Evolutionary conservation across 2,888 invertebrate genomes (phyloP), one percentile per base, ranked within the genome.

Genomic region (Rhingia campestris): DNA sequence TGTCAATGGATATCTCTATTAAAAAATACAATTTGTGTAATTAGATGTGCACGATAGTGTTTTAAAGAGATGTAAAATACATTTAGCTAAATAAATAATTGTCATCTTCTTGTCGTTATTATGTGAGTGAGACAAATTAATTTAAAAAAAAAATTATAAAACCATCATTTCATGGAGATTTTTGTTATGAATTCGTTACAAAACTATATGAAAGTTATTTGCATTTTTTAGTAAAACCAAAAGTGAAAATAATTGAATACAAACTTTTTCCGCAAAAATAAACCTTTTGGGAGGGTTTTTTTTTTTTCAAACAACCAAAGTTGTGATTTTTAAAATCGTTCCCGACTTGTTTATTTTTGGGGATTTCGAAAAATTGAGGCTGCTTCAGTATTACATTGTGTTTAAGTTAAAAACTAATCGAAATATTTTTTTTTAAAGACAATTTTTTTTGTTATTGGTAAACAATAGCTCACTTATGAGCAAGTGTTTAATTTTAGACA

Each of bases 351-450:
- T 22, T 22, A 22, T 22, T 22, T 22, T 22, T 22, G 22, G 22
- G 22, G 12, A 59, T 33, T 39, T 33, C 33, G 9, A 61, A 47
- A 67, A 59, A 45, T 82, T 77, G 82, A 82, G 82, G 82, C 82
- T 82, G 56, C 73, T 69, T 54, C 82, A 79, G 79, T 82, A 82
- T 82, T 82, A 82, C 58, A 58, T 67, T 22, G 22, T 22, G 69
- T 64, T 47, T 59, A 69, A 61, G 66, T 72, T 64, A 45, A 56
- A 58, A 49, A 32, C 41, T 30, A 51, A 45, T 41, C 45, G n/a
- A 3, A 41, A 61, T 6, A n/a, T 14, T 32, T 37, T 45, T 35
- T 39, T 33, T 37, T n/a, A 5, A 53, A 49, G n/a, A n/a, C n/a
- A n/a, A n/a, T n/a, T n/a, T 10, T 10, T 49, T 12, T 58, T 49